phyloP scores from a whole-genome alignment of 2,797 vertebrate genomes.

The Cyclura pinguis region DNA sequence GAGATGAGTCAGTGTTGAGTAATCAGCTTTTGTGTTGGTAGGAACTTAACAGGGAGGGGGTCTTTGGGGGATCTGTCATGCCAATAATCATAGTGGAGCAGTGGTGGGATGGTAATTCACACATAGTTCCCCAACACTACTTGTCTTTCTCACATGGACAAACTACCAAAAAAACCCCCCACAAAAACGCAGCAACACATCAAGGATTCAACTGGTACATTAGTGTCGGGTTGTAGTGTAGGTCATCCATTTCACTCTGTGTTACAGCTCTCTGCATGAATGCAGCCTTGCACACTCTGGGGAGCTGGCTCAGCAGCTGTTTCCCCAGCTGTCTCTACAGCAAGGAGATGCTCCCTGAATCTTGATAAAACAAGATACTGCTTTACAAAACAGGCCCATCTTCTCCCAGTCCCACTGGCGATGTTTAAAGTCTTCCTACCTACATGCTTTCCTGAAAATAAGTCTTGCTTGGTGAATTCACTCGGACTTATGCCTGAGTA shows the following conservation, averaged over 20 bases:
- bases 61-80: background rate
- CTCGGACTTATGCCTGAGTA: background rate
- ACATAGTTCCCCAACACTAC: background rate
- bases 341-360: background rate
- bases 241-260: background rate
- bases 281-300: background rate
- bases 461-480: background rate
- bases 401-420: background rate
- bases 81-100: background rate
- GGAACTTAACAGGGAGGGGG: no score
- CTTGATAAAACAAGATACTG: background rate
- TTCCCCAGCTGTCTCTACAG: conserved; percentile 16
- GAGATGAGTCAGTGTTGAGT: background rate
- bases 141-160: no score
- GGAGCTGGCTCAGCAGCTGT: conserved; percentile 26
- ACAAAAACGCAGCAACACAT: background rate
- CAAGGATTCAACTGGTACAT: background rate
- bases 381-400: background rate
- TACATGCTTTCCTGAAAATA: background rate
- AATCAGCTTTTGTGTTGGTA: background rate
- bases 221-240: background rate
- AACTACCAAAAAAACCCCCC: background rate
- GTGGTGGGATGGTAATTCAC: background rate
- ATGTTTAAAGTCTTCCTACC: background rate
- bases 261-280: conserved; percentile 8